Conservation (phyloP, 2,113 vertebrate species). For the Dipodomys stephensi region DNA sequence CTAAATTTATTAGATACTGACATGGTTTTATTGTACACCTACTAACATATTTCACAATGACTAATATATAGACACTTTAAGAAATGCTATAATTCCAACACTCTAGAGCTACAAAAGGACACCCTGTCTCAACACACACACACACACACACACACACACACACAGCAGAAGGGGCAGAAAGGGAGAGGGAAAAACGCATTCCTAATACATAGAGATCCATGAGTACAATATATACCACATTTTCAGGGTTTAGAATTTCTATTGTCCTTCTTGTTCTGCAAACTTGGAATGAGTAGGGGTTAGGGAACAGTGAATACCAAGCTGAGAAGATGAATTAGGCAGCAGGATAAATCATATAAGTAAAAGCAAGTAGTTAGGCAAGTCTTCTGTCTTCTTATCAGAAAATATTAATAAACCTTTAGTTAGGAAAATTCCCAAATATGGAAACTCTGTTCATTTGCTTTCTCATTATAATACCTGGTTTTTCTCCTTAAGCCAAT, state of each 20-base stretch:
- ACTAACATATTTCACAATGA: not conserved
- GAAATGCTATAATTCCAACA: not conserved
- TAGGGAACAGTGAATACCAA: not conserved
- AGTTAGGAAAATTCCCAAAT: conserved; percentile 10
- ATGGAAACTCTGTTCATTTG: not conserved
- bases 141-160: too few species aligned
- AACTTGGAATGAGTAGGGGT: not conserved
- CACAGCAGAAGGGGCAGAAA: too few species aligned
- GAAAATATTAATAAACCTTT: not conserved
- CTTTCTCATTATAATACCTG: conserved; percentile 4
- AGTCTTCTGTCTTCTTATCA: conserved; percentile 1
- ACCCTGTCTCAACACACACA: too few species aligned
- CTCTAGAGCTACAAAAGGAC: too few species aligned
- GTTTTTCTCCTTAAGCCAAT: not conserved
- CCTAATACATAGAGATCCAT: not conserved
- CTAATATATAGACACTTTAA: not conserved
- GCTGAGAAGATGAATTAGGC: conserved; percentile 1
- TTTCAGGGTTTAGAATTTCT: conserved; percentile 3
- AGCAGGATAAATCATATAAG: not conserved
- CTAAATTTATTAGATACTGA: not conserved
- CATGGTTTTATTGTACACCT: not conserved
- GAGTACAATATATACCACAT: not conserved
- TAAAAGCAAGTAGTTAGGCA: conserved; percentile 23
- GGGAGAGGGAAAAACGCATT: not conserved
- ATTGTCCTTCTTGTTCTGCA: not conserved